Evolutionary conservation across 2,113 vertebrate species (phyloP).

Genomic region (Microcebus griseorufus): DNA sequence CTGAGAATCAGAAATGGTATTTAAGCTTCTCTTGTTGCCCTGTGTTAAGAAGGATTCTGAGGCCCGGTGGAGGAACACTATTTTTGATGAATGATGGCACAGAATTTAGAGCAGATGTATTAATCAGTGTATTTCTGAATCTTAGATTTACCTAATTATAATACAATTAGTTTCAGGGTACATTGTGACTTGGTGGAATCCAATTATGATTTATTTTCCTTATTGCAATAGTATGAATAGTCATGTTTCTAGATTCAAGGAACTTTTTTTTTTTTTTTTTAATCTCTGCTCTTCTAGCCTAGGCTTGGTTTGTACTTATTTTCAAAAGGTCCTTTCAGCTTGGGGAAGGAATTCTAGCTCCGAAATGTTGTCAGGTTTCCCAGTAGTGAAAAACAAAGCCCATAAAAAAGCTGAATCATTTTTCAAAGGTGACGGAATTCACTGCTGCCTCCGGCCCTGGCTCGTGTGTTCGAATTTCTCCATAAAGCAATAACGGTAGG

Average conservation of each 20-base stretch:
- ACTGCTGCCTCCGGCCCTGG: background rate
- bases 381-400: slow-evolving; percentile 51
- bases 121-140: background rate
- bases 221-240: background rate
- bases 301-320: slow-evolving; percentile 20
- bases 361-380: slow-evolving; percentile 53
- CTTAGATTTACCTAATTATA: slow-evolving; percentile 24
- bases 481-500: slow-evolving; percentile 24
- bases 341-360: background rate
- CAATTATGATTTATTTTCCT: background rate
- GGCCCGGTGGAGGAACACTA: background rate
- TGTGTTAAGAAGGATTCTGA: slow-evolving; percentile 12
- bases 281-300: background rate
- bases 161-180: background rate
- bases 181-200: background rate
- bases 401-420: slow-evolving; percentile 46
- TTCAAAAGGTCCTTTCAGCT: slow-evolving; percentile 46
- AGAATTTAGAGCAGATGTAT: background rate
- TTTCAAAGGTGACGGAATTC: slow-evolving; percentile 66
- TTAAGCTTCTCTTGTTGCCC: background rate
- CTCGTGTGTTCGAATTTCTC: slow-evolving; percentile 47
- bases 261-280: background rate
- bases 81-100: background rate
- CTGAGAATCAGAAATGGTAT: background rate
- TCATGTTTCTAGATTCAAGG: background rate